A percentile compares a stretch with the other conserved stretches of the same genome.
These are phyloP conservation scores for Zhengitettix transpicula DNA, from an alignment of 2,888 invertebrate genomes.

Conservation along the genomic window DNA sequence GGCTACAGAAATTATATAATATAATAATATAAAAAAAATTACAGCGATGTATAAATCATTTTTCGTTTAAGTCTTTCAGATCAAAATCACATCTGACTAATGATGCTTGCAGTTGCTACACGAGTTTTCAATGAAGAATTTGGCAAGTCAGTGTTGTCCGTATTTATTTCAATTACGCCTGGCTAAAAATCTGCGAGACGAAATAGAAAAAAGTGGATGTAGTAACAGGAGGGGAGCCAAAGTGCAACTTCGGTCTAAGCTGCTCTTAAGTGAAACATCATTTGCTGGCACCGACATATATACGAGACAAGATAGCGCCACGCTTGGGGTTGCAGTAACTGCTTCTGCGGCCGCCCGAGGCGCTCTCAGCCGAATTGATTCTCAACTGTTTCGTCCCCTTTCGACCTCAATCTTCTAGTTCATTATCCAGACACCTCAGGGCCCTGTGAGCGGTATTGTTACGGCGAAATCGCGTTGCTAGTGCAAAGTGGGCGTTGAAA, in stretches of 20 bases:
- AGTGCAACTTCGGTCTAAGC: background rate
- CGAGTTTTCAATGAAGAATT: background rate
- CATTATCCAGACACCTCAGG: constrained; percentile 11
- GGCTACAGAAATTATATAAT: no score
- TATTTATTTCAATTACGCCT: background rate
- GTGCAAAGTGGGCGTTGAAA: background rate
- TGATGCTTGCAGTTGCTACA: no score
- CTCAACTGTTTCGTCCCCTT: constrained; percentile 12
- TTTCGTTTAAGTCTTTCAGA: no score
- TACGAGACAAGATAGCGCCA: no score
- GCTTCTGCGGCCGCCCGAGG: constrained; percentile 6
- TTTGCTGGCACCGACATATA: background rate
- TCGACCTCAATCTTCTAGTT: constrained; percentile 12
- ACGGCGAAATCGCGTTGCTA: background rate
- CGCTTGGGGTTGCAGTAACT: constrained; percentile 2
- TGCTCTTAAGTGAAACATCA: background rate
- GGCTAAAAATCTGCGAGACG: background rate
- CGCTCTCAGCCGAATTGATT: constrained; percentile 9
- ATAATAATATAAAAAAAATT: no score
- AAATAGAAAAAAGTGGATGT: background rate
- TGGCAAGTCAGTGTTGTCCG: background rate
- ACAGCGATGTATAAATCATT: no score
- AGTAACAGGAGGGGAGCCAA: background rate
- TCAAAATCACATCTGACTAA: no score
- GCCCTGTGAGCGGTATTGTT: constrained; percentile 6